Evolutionary conservation across 2,113 vertebrate genomes (phyloP), one percentile per base, ranked within the genome.

Genomic region (Chaetorhynchus papuensis): DNA sequence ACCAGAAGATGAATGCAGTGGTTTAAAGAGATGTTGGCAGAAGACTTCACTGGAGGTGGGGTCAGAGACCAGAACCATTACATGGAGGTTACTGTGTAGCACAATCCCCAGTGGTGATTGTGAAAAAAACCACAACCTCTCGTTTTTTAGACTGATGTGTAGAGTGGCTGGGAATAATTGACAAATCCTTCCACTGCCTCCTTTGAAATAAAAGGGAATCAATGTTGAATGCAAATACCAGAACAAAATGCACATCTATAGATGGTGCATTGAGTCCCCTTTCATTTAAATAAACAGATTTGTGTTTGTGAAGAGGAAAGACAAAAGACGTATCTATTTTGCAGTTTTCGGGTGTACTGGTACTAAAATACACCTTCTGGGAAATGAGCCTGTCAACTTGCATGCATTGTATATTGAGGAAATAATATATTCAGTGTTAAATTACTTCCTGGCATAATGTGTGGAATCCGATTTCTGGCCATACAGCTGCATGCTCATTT

Each of bases 21-120:
- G 59, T 41, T 61, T 35, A 83, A 94, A 91, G 77, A 74, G 81
- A 89, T 74, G 80, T 65, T 92, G 88, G 90, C 88, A 88, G 87
- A 77, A 89, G 76, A 60, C 49, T 86, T 89, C 81, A 72, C 53
- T 65, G 78, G 68, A 94, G 89, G 89, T 88, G 91, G 42, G 85
- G 93, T 96, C 95, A 96, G 92, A 96, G 91, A 94, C 94, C 92
- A 94, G 49, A 83, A 66, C 65, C 61, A 76, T 92, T 92, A 94
- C 93, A 92, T 72, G 88, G 86, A 92, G 78, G 94, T 94, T 90
- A 93, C 90, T 53, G 47, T 87, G 83, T n/a, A 91, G 75, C 56
- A 89, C 83, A 96, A 82, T 87, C 83, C 90, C 80, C 91, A 81
- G 8, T 3, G 57, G 86, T 81, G 86, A 83, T 4, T 74, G 61